Evolutionary conservation across 2,797 vertebrate genomes (phyloP).

Genomic region (Ctenopoma kingsleyae): DNA sequence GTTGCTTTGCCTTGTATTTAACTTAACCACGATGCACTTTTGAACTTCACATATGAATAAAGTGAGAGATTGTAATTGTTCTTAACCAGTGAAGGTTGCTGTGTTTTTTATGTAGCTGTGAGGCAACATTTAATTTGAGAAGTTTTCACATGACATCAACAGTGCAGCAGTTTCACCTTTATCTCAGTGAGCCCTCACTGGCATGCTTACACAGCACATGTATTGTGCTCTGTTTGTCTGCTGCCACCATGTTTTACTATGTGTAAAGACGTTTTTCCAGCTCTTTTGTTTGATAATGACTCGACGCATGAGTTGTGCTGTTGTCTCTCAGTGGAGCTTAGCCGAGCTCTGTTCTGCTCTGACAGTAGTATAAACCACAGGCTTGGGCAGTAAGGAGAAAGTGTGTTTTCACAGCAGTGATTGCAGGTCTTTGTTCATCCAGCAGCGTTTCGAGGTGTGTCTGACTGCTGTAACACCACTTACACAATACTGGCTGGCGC

Average conservation of each 20-base stretch:
- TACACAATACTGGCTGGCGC: conserved; percentile 64
- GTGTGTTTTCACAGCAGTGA: conserved; percentile 38
- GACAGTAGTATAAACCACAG: conserved; percentile 29
- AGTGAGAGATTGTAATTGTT: conserved; percentile 11
- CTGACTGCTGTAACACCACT: conserved; percentile 54
- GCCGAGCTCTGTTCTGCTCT: conserved; percentile 28
- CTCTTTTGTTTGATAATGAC: conserved; percentile 36
- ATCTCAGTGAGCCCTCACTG: background rate
- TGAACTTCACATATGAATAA: conserved; percentile 27
- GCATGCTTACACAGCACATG: conserved; percentile 13
- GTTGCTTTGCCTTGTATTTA: background rate
- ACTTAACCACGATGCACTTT: conserved; percentile 2
- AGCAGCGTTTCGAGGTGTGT: conserved; percentile 51
- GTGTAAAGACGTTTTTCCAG: conserved; percentile 26
- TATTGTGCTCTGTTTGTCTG: conserved; percentile 18
- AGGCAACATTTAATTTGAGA: background rate
- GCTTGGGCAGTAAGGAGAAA: conserved; percentile 20
- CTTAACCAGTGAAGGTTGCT: background rate
- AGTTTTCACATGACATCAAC: conserved; percentile 16
- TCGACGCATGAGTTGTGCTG: conserved; percentile 8
- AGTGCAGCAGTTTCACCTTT: background rate
- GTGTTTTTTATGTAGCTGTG: conserved; percentile 5
- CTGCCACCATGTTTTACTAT: conserved; percentile 19
- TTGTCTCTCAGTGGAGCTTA: conserved; percentile 23
- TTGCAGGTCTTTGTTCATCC: conserved; percentile 54